A percentile compares a stretch with the other conserved stretches of the same genome.
Conservation (phyloP, 1,140 invertebrate species). For the Rhynchophorus ferrugineus region DNA sequence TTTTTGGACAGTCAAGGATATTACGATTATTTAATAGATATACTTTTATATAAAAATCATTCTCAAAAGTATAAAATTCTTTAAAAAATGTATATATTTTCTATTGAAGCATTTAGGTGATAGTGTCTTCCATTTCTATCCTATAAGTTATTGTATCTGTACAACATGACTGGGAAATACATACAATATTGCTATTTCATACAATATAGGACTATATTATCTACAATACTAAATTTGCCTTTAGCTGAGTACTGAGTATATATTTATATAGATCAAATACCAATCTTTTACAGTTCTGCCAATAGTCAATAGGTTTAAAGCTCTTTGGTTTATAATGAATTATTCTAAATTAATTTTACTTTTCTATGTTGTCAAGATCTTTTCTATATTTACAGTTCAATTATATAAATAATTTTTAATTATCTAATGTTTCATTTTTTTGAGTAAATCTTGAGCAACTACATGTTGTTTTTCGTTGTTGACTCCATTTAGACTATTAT, state of each 20-base stretch:
- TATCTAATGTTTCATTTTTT: no score
- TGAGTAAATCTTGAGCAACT: not conserved
- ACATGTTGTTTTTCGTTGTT: not conserved
- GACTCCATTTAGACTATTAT: not conserved
- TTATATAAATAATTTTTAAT: no score
- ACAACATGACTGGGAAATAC: conserved; percentile 21
- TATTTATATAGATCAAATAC: no score
- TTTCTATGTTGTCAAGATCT: no score
- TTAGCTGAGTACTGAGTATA: not conserved
- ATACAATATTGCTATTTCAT: conserved; percentile 27
- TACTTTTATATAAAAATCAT: conserved; percentile 14
- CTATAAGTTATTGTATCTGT: conserved; percentile 24
- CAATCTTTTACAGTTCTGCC: no score
- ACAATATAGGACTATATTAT: conserved; percentile 11
- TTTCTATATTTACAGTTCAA: no score
- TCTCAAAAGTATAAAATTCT: conserved; percentile 17
- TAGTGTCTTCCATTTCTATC: not conserved
- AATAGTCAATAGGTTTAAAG: no score
- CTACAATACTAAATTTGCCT: not conserved
- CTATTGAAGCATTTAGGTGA: conserved; percentile 10
- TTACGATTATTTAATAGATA: not conserved
- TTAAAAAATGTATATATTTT: conserved; percentile 10
- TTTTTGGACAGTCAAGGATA: conserved; percentile 5
- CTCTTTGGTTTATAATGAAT: no score
- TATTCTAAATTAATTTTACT: no score